A percentile compares a stretch with the other conserved stretches of the same genome.
These are phyloP conservation scores for Pedetes capensis DNA, from an alignment of 2,113 vertebrate species.

Conservation along the genomic window DNA sequence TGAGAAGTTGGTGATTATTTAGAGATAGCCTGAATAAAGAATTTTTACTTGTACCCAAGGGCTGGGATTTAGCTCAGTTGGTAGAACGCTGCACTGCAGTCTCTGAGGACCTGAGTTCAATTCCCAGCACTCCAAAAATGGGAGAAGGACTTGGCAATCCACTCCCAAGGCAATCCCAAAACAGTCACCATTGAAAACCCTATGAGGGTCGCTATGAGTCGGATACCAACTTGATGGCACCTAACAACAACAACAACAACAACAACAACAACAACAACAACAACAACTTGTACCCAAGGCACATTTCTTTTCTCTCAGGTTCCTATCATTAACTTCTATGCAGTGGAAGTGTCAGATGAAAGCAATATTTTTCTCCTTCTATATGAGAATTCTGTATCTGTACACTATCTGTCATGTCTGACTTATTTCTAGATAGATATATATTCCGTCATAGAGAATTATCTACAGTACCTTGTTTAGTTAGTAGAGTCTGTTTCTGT, in stretches of 20 bases:
- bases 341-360: not conserved
- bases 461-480: not conserved
- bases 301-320: not conserved
- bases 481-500: not conserved
- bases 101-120: no score
- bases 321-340: not conserved
- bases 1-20: not conserved
- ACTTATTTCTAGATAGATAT: not conserved
- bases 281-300: not conserved
- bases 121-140: no score
- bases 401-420: not conserved
- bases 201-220: no score
- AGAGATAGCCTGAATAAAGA: not conserved
- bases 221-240: no score
- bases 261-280: no score
- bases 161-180: no score
- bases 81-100: no score
- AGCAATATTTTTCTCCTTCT: not conserved
- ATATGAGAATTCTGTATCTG: not conserved
- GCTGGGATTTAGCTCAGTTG: no score
- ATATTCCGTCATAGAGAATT: not conserved
- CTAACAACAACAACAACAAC: no score
- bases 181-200: no score
- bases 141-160: no score
- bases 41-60: not conserved